Evolutionary conservation across 2,888 invertebrate genomes (phyloP).

Genomic region (Asteroscopus sphinx): DNA sequence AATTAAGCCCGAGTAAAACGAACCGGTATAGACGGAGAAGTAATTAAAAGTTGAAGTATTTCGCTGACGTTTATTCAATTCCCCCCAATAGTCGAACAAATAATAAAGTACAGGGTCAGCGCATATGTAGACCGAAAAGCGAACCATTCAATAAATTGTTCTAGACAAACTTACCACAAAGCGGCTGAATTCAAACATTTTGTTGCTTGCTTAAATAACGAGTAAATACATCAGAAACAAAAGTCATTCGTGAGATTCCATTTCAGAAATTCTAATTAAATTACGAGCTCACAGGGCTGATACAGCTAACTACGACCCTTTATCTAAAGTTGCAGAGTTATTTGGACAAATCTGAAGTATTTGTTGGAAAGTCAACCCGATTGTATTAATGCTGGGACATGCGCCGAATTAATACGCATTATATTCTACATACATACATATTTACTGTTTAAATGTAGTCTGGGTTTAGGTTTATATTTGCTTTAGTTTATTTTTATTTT

Average conservation of each 20-base stretch:
- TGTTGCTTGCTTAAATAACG: slow-evolving; percentile 64
- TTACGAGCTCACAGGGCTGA: slow-evolving; percentile 71
- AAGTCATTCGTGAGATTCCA: slow-evolving; percentile 81
- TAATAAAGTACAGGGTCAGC: slow-evolving; percentile 67
- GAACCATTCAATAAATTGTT: slow-evolving; percentile 66
- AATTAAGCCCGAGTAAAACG: slow-evolving; percentile 57
- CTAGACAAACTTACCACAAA: slow-evolving; percentile 62
- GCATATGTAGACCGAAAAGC: slow-evolving; percentile 53
- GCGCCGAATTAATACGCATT: slow-evolving; percentile 66
- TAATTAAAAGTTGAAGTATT: slow-evolving; percentile 69
- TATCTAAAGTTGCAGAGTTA: slow-evolving; percentile 79
- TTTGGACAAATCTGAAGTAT: slow-evolving; percentile 80
- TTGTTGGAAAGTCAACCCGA: slow-evolving; percentile 72
- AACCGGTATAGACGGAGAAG: slow-evolving; percentile 60
- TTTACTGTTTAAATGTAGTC: too few relatives aligned
- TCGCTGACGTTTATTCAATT: slow-evolving; percentile 70
- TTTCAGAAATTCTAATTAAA: slow-evolving; percentile 83
- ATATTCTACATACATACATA: slow-evolving; percentile 67
- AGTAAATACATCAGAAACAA: slow-evolving; percentile 75
- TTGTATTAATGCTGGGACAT: slow-evolving; percentile 68
- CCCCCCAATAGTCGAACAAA: slow-evolving; percentile 63
- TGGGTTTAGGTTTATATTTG: too few relatives aligned
- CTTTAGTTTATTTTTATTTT: too few relatives aligned
- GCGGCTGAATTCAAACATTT: slow-evolving; percentile 61
- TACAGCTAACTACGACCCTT: slow-evolving; percentile 78